Evolutionary conservation across 2,113 vertebrate genomes (phyloP), one percentile per base, ranked within the genome.

Genomic region (Clarias magur): DNA sequence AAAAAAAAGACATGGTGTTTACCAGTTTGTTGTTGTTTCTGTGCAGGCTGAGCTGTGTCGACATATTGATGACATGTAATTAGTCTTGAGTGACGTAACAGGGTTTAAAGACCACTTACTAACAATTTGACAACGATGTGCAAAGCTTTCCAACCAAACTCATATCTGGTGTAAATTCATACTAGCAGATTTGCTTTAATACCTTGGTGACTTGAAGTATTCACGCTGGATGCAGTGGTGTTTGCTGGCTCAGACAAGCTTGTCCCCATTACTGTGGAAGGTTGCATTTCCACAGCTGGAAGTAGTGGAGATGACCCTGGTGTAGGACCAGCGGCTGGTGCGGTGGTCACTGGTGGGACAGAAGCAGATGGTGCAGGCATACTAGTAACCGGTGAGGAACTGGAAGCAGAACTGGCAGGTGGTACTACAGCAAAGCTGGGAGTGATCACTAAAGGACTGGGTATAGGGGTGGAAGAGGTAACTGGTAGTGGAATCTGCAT

Each of bases 21-120:
- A 96, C 95, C 91, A 0, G 86, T 91, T 94, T 94, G 95, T 78
- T 94, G 93, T 54, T 94, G 93, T 38, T 91, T 86, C 87, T 91
- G 93, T 80, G 91, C 57, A 90, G 90, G 91, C 73, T 93, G 90
- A 91, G 89, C 84, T 89, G 86, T 78, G 54, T 21, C 25, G 34
- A 82, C 17, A 80, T 56, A 84, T 72, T 30, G 62, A 57, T 56
- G 76, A 68, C 25, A 67, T 30, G 19, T 30, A 68, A 83, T 65
- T 30, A 68, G 63, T 67, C 27, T 85, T 54, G 68, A 60, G 68
- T 23, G 42, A 7, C 3, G 34, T 38, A 81, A 21, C 13, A n/a
- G 25, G 13, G 1, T 60, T 48, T 1, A 56, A 54, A 73, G 10
- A 65, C 15, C 15, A 34, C 15, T 68, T 68, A 1, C 13, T 42